Evolutionary conservation across 2,797 vertebrate genomes (phyloP).

Genomic region (Halcyon leucocephala): DNA sequence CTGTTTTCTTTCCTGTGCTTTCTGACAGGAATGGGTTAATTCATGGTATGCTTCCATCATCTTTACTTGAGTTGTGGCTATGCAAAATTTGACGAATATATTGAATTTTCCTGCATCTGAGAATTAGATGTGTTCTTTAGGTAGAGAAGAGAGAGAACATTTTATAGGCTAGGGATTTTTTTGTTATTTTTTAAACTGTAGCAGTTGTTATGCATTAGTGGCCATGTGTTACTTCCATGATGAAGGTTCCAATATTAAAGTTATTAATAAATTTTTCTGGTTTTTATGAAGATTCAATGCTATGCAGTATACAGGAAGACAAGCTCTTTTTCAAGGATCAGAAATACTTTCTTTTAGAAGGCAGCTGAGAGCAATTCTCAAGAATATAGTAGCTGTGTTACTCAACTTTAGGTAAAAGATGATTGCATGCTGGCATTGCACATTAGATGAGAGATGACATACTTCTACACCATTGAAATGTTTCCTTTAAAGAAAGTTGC

Average conservation of each 20-base stretch:
- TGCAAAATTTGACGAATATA: background rate
- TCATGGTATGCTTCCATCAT: background rate
- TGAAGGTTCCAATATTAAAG: background rate
- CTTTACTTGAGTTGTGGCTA: background rate
- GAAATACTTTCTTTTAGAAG: background rate
- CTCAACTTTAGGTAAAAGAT: background rate
- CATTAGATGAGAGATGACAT: background rate
- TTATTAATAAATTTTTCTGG: background rate
- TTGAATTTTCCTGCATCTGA: background rate
- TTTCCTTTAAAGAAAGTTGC: background rate
- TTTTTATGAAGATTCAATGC: background rate
- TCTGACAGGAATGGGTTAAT: background rate
- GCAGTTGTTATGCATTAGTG: background rate
- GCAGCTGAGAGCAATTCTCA: background rate
- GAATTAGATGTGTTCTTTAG: background rate
- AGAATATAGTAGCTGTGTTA: background rate
- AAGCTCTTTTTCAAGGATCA: background rate
- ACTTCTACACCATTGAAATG: background rate
- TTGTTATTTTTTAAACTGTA: background rate
- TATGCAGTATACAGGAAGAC: background rate
- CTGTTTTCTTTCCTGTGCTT: background rate
- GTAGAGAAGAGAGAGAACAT: background rate
- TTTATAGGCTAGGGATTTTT: background rate
- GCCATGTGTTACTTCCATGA: background rate
- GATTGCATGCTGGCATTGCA: background rate